phyloP scores from a whole-genome alignment of 2,888 invertebrate species.

The Hydrotaea cyrtoneurina region DNA sequence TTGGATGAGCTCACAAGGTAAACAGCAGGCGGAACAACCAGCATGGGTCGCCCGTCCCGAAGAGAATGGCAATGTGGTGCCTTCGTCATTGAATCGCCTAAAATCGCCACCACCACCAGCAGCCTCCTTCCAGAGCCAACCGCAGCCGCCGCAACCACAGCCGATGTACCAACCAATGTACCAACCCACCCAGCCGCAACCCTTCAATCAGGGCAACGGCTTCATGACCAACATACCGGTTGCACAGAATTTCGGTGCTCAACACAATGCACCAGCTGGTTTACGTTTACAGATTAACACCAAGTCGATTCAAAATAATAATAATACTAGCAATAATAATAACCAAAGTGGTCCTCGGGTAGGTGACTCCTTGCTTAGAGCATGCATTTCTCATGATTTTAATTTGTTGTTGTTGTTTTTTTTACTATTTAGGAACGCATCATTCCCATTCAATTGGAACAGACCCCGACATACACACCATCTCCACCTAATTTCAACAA shows the following conservation, averaged over 20 bases:
- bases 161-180: conserved; percentile 35
- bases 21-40: conserved; percentile 75
- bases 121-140: conserved; percentile 75
- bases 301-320: conserved; percentile 67
- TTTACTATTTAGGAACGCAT: conserved; percentile 76
- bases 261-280: conserved; percentile 68
- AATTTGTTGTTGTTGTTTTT: no score
- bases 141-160: conserved; percentile 68
- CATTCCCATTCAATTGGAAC: conserved; percentile 80
- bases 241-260: conserved; percentile 74
- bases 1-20: conserved; percentile 76
- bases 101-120: conserved; percentile 75
- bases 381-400: no score
- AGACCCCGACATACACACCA: conserved; percentile 76
- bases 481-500: conserved; percentile 76
- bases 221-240: conserved; percentile 65
- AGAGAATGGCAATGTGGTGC: conserved; percentile 77
- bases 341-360: conserved; percentile 75
- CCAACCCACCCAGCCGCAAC: conserved; percentile 55
- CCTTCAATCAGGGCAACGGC: conserved; percentile 72
- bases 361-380: conserved; percentile 31
- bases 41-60: conserved; percentile 79
- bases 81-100: conserved; percentile 75
- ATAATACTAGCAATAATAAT: conserved; percentile 68
- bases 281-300: conserved; percentile 77